These are phyloP conservation scores for Silurus aristotelis DNA, from an alignment of 2,797 vertebrate species.

Conservation along the genomic window DNA sequence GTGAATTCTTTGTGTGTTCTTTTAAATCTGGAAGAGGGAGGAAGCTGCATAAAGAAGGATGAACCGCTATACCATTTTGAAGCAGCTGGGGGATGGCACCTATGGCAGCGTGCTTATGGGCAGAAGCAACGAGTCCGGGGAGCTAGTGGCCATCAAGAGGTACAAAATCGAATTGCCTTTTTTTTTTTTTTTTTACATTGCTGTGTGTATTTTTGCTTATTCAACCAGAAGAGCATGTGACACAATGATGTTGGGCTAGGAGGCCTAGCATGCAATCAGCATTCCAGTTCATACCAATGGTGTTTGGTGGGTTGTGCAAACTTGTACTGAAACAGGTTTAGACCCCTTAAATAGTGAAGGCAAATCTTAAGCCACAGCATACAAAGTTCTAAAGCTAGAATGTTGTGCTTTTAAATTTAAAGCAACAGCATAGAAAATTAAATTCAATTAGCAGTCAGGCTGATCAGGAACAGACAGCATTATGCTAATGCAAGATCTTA, in stretches of 20 bases:
- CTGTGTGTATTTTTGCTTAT: too few species aligned
- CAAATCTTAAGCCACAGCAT: neutral
- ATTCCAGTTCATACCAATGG: neutral
- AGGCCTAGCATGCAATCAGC: neutral
- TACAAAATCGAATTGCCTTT: too few species aligned
- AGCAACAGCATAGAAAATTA: neutral
- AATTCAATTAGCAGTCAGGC: neutral
- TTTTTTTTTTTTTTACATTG: too few species aligned
- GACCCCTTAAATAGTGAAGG: neutral
- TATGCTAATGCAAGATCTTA: conserved; percentile 69
- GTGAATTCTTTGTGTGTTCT: neutral
- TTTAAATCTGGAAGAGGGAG: conserved; percentile 1
- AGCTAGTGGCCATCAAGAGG: conserved; percentile 97
- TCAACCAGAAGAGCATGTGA: neutral
- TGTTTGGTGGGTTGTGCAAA: neutral
- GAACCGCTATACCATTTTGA: conserved; percentile 95
- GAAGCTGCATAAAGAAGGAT: conserved; percentile 69
- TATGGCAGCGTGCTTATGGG: conserved; percentile 97
- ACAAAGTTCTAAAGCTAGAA: neutral
- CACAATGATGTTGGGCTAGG: neutral
- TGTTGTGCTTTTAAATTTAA: neutral
- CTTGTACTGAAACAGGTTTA: too few species aligned
- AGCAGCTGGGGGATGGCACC: conserved; percentile 93
- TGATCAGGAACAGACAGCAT: conserved; percentile 58
- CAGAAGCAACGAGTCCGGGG: conserved; percentile 92